Conservation (phyloP, 2,888 invertebrate genomes). For the Agonopterix heracliana region DNA sequence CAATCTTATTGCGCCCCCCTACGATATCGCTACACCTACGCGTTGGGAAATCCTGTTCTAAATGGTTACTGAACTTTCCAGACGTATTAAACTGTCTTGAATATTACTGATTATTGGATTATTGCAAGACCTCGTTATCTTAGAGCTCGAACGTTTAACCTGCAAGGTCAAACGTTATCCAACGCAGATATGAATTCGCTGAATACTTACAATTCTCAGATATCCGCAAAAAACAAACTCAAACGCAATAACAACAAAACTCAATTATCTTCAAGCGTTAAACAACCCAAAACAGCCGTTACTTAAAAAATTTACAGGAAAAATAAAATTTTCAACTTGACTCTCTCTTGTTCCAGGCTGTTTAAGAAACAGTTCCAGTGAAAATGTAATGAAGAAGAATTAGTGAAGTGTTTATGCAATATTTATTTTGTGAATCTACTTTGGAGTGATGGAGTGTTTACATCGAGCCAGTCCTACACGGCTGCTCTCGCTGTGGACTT, state of each 20-base stretch:
- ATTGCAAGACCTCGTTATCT: no score
- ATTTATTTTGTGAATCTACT: conserved; percentile 22
- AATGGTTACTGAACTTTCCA: no score
- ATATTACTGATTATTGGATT: no score
- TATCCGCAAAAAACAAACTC: no score
- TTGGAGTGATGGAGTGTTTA: conserved; percentile 50
- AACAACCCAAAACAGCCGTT: not conserved
- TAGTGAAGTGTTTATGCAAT: conserved; percentile 25
- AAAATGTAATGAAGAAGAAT: conserved; percentile 36
- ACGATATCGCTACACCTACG: no score
- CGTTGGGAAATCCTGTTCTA: no score
- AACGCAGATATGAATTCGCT: no score
- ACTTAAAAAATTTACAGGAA: not conserved
- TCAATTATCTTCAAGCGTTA: not conserved
- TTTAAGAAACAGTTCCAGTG: conserved; percentile 23
- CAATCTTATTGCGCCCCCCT: no score
- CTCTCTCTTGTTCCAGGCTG: conserved; percentile 25
- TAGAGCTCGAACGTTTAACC: no score
- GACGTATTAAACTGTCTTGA: no score
- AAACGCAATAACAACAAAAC: not conserved
- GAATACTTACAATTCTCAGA: no score
- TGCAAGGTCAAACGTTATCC: no score
- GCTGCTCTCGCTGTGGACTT: conserved; percentile 52
- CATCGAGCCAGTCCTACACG: conserved; percentile 40
- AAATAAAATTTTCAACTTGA: conserved; percentile 20